Percentiles rank a stretch among this genome's conserved stretches.
Evolutionary conservation across 2,113 vertebrate species (phyloP).

Genomic region (Recurvirostra avosetta): DNA sequence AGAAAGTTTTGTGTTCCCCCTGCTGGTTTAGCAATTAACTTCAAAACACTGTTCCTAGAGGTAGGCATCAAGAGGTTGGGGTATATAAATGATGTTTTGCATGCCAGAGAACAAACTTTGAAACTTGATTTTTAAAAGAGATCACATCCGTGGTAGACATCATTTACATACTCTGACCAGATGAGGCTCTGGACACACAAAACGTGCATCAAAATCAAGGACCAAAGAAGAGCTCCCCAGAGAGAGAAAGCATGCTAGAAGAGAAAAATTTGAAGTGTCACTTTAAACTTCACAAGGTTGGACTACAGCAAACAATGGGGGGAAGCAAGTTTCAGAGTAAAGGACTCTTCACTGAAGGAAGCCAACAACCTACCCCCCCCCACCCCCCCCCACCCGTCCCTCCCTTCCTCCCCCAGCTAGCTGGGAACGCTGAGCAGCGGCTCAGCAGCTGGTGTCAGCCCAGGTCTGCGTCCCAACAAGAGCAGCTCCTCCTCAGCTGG

Average conservation of each 20-base stretch:
- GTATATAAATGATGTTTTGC: not conserved
- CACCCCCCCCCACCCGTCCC: not conserved
- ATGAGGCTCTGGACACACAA: not conserved
- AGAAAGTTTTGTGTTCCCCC: slow-evolving; percentile 65
- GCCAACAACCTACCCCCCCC: not conserved
- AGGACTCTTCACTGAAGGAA: slow-evolving; percentile 50
- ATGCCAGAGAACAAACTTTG: not conserved
- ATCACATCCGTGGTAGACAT: not conserved
- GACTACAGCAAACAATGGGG: slow-evolving; percentile 39
- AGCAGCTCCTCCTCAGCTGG: not conserved
- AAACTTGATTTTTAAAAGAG: not conserved
- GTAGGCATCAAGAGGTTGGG: not conserved
- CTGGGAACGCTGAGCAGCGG: fast-evolving
- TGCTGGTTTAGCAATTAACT: slow-evolving; percentile 65
- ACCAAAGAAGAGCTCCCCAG: not conserved
- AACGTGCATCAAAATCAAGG: not conserved
- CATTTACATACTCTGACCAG: not conserved
- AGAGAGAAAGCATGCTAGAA: not conserved
- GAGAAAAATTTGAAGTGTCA: slow-evolving; percentile 31
- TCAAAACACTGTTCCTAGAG: slow-evolving; percentile 29
- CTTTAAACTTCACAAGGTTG: slow-evolving; percentile 46
- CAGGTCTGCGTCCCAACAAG: not conserved
- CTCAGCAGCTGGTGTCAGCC: not conserved
- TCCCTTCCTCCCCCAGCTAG: slow-evolving; percentile 40
- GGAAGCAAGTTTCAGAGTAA: slow-evolving; percentile 46